Conservation (phyloP, 2,888 invertebrate species). For the Aelia acuminata region DNA sequence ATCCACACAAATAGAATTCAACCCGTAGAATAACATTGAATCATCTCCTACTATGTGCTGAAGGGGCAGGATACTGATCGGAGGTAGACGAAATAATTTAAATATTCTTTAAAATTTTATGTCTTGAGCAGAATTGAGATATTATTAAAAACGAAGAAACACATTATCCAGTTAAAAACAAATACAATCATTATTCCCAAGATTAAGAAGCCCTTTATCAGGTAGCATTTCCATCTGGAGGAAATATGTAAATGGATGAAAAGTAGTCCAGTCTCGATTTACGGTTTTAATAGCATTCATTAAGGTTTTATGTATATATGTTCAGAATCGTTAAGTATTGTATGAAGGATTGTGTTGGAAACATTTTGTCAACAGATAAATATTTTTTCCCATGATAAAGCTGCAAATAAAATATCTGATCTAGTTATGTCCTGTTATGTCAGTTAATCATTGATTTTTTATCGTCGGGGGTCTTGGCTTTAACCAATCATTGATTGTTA, state of each 20-base stretch:
- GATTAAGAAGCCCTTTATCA: background rate
- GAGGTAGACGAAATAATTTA: constrained; percentile 20
- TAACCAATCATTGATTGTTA: background rate
- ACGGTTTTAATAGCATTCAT: background rate
- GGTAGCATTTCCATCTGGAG: background rate
- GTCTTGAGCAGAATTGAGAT: background rate
- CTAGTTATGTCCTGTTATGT: background rate
- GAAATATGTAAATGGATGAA: background rate
- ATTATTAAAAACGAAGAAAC: background rate
- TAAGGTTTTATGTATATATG: background rate
- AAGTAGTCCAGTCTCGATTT: background rate
- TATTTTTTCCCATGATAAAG: background rate
- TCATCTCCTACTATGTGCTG: constrained; percentile 23
- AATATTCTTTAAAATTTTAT: background rate
- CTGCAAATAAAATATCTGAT: background rate
- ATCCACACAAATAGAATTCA: constrained; percentile 28
- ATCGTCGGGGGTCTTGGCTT: background rate
- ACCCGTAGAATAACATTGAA: constrained; percentile 6
- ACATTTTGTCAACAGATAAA: background rate
- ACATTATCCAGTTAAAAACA: background rate
- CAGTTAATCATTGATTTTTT: background rate
- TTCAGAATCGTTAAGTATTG: background rate
- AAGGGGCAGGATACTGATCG: constrained; percentile 18
- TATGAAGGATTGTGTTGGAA: background rate
- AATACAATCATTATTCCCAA: background rate